Conservation (phyloP, 2,113 vertebrate genomes). For the Corythaixoides concolor region DNA sequence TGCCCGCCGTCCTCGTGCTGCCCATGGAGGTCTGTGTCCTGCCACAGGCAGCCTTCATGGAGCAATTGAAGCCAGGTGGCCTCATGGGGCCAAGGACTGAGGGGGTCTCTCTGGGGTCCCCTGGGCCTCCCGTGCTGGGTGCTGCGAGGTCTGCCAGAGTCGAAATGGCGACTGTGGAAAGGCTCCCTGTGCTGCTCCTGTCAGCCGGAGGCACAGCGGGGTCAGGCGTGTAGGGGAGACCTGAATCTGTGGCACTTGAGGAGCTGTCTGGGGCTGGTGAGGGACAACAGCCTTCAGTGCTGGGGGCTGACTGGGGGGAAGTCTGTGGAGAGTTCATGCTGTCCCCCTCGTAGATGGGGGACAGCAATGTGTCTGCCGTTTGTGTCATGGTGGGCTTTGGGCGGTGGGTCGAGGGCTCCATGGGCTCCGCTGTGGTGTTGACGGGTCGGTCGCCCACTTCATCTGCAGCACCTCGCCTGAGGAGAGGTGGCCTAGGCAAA, state of each 20-base stretch:
- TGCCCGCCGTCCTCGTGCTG: rapidly evolving
- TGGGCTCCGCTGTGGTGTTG: rapidly evolving
- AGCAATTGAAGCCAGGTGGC: rapidly evolving
- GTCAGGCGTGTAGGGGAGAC: not conserved
- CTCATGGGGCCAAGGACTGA: rapidly evolving
- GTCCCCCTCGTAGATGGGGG: rapidly evolving
- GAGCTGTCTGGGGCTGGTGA: not conserved
- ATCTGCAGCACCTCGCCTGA: rapidly evolving
- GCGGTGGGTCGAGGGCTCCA: rapidly evolving
- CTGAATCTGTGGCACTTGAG: rapidly evolving
- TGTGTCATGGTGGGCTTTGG: rapidly evolving
- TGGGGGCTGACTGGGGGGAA: no score
- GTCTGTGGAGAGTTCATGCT: not conserved
- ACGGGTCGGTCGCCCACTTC: no score
- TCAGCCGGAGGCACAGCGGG: no score
- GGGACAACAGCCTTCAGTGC: rapidly evolving
- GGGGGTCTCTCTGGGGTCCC: rapidly evolving
- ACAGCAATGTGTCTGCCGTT: rapidly evolving
- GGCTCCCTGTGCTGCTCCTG: rapidly evolving
- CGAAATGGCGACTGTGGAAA: rapidly evolving
- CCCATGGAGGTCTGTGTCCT: rapidly evolving
- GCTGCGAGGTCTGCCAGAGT: rapidly evolving
- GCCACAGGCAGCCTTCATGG: rapidly evolving
- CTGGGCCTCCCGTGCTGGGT: rapidly evolving
- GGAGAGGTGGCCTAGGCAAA: not conserved